These are phyloP conservation scores for Scaptomyza parva DNA, from an alignment of 2,888 invertebrate genomes.

Conservation along the genomic window DNA sequence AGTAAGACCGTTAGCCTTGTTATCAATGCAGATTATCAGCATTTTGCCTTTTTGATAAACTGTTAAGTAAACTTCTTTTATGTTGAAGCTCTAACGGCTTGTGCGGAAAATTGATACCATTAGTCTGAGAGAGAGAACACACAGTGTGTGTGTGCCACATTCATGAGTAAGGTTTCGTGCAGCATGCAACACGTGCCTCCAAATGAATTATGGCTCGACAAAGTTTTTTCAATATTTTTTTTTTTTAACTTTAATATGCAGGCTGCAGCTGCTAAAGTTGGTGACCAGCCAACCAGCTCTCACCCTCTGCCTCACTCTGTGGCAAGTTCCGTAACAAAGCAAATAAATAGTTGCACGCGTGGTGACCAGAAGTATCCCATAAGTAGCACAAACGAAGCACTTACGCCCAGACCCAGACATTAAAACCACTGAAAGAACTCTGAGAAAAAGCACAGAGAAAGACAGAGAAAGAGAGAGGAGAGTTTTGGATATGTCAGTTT, in stretches of 20 bases:
- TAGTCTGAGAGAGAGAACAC: slow-evolving; percentile 48
- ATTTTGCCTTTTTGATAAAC: slow-evolving; percentile 50
- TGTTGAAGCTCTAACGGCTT: slow-evolving; percentile 50
- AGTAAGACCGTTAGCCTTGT: slow-evolving; percentile 45
- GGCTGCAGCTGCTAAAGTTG: slow-evolving; percentile 38
- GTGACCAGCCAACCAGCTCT: slow-evolving; percentile 16
- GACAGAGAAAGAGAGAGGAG: neutral
- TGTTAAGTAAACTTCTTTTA: slow-evolving; percentile 53
- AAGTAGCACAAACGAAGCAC: slow-evolving; percentile 73
- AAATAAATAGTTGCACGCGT: slow-evolving; percentile 72
- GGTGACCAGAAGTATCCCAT: slow-evolving; percentile 57
- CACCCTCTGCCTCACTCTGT: neutral
- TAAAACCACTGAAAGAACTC: slow-evolving; percentile 7
- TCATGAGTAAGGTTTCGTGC: slow-evolving; percentile 58
- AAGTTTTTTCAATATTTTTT: slow-evolving; percentile 26
- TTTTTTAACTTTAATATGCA: slow-evolving; percentile 64
- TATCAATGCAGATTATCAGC: slow-evolving; percentile 68
- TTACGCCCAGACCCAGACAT: slow-evolving; percentile 54
- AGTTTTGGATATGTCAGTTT: slow-evolving; percentile 48
- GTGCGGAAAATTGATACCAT: slow-evolving; percentile 69
- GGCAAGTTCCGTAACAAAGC: slow-evolving; percentile 42
- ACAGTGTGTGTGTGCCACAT: slow-evolving; percentile 12
- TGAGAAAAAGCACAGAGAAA: too few species aligned
- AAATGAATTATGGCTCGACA: slow-evolving; percentile 66
- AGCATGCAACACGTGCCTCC: slow-evolving; percentile 76